A percentile compares a stretch with the other conserved stretches of the same genome.
phyloP scores from a whole-genome alignment of 2,113 vertebrate species.

The Gnathonemus echidnorhynchus region DNA sequence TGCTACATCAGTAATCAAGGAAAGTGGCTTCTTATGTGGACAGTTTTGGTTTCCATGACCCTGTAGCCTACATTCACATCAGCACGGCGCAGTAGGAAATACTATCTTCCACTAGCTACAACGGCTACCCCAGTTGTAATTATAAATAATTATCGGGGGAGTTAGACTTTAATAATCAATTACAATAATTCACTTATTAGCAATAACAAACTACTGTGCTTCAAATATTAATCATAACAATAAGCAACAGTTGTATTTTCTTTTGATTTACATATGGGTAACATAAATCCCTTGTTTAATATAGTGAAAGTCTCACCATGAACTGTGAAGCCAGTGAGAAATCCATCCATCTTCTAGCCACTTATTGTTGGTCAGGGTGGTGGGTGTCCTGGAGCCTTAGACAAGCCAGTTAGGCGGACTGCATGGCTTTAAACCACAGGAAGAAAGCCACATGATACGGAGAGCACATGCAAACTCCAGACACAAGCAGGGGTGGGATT shows the following conservation, averaged over 20 bases:
- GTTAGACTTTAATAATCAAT: slow-evolving; percentile 6
- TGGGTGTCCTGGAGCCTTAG: neutral
- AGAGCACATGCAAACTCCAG: neutral
- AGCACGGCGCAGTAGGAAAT: neutral
- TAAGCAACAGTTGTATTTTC: neutral
- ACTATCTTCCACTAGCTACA: neutral
- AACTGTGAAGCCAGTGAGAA: neutral
- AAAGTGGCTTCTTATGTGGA: slow-evolving; percentile 28
- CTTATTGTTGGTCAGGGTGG: neutral
- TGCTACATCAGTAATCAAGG: neutral
- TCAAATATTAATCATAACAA: neutral
- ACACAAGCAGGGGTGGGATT: neutral
- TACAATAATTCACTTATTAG: slow-evolving; percentile 10
- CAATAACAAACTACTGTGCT: neutral
- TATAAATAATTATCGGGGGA: neutral
- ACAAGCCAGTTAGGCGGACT: neutral
- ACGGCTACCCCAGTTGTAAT: neutral
- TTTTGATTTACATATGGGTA: neutral
- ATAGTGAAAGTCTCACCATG: neutral
- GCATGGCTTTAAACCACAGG: neutral
- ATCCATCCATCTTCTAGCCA: neutral
- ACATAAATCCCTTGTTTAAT: neutral
- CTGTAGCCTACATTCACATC: slow-evolving; percentile 1
- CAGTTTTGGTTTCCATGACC: slow-evolving; percentile 2
- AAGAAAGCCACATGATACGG: neutral